Conservation (phyloP, 1,140 invertebrate genomes). For the Muscidifurax raptorellus region DNA sequence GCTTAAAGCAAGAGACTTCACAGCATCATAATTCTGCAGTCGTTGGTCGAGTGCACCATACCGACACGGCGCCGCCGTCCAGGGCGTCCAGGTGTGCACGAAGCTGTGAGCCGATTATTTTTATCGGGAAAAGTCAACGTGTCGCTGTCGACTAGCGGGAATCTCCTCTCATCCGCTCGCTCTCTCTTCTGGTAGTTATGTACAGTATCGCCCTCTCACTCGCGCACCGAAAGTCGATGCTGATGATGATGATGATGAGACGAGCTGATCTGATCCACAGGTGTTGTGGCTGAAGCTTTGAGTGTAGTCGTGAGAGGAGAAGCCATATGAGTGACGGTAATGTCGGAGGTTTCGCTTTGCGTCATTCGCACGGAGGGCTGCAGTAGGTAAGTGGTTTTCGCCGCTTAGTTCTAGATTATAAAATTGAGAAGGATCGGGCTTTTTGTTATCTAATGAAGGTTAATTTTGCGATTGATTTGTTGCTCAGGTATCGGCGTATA, state of each 20-base stretch:
- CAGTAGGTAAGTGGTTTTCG: no score
- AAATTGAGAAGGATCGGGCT: no score
- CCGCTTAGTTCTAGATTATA: no score
- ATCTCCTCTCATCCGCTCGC: not conserved
- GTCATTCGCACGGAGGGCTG: no score
- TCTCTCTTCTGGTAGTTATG: not conserved
- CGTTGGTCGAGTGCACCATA: not conserved
- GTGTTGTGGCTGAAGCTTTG: conserved; percentile 5
- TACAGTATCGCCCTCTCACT: not conserved
- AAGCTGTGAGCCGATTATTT: not conserved
- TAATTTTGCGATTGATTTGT: no score
- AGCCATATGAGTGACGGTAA: not conserved
- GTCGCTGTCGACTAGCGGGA: conserved; percentile 48
- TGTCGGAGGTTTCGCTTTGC: not conserved
- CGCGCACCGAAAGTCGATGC: not conserved
- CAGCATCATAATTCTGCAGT: not conserved
- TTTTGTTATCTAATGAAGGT: no score
- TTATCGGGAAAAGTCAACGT: conserved; percentile 36
- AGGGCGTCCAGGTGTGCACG: not conserved
- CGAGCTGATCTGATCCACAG: conserved; percentile 6
- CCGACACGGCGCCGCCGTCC: not conserved
- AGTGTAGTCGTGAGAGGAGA: not conserved
- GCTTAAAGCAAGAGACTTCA: not conserved
- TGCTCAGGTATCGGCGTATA: no score
- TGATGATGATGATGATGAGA: not conserved